Conservation (phyloP, 2,888 invertebrate genomes). For the Amphipyra berbera region DNA sequence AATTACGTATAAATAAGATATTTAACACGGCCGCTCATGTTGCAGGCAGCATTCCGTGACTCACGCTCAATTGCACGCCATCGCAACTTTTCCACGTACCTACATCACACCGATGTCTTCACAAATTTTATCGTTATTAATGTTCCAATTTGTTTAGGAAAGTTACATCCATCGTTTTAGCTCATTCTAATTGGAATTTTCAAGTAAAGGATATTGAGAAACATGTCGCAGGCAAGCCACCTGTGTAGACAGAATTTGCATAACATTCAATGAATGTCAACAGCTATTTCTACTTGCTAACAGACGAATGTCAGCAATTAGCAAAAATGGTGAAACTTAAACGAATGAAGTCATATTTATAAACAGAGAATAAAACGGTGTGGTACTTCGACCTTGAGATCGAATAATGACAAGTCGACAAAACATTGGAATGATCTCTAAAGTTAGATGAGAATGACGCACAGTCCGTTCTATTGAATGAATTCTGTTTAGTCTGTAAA, state of each 20-base stretch:
- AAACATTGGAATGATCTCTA: slow-evolving; percentile 63
- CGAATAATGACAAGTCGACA: slow-evolving; percentile 63
- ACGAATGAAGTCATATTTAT: slow-evolving; percentile 72
- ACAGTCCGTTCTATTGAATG: slow-evolving; percentile 46
- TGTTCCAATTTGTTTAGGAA: slow-evolving; percentile 49
- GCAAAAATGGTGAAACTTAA: slow-evolving; percentile 64
- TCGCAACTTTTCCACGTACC: slow-evolving; percentile 43
- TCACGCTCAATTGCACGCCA: slow-evolving; percentile 56
- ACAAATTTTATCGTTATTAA: slow-evolving; percentile 50
- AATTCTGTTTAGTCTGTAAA: slow-evolving; percentile 46
- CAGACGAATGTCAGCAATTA: slow-evolving; percentile 58
- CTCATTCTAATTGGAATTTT: slow-evolving; percentile 9
- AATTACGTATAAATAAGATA: slow-evolving; percentile 48
- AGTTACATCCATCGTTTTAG: slow-evolving; percentile 28
- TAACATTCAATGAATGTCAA: slow-evolving; percentile 17
- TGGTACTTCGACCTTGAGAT: slow-evolving; percentile 63
- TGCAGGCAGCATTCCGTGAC: slow-evolving; percentile 53
- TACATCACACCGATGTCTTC: slow-evolving; percentile 45
- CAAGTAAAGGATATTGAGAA: slow-evolving; percentile 20
- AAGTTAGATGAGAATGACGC: slow-evolving; percentile 67
- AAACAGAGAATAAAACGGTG: slow-evolving; percentile 59
- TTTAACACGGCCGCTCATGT: slow-evolving; percentile 44
- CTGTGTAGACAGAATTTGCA: slow-evolving; percentile 45
- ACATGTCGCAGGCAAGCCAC: slow-evolving; percentile 28
- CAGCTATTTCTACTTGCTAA: slow-evolving; percentile 8